Conservation (phyloP, 37 sponge, comb jelly and placozoan genomes). For the Aplysina aerophoba region DNA sequence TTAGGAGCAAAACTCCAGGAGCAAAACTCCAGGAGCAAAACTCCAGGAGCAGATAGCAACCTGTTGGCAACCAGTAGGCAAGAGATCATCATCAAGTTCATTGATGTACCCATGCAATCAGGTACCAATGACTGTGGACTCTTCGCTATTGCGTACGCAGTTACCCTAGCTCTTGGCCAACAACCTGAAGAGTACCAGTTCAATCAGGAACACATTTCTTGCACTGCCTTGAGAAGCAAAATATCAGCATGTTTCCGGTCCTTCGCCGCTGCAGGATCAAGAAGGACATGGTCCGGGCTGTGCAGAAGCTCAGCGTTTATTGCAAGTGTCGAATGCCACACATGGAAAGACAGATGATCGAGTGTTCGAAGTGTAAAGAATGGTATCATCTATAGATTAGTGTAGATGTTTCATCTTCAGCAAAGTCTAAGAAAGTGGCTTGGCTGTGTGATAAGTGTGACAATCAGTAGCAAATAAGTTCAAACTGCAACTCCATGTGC, state of each 20-base stretch:
- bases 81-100: conserved; percentile 9
- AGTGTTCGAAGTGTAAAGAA: too few species aligned
- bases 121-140: conserved; percentile 44
- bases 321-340: too few species aligned
- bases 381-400: too few species aligned
- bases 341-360: too few species aligned
- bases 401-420: too few species aligned
- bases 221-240: conserved; percentile 1
- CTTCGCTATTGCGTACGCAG: conserved; percentile 42
- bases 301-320: too few species aligned
- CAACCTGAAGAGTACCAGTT: conserved; percentile 28
- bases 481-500: too few species aligned
- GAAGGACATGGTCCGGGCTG: background rate
- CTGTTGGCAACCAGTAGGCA: background rate
- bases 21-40: too few species aligned
- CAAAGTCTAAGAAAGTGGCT: too few species aligned
- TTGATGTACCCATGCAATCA: conserved; percentile 41
- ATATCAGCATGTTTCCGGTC: conserved; percentile 19
- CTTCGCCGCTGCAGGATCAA: background rate
- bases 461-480: too few species aligned
- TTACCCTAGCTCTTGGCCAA: conserved; percentile 28
- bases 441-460: too few species aligned
- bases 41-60: background rate
- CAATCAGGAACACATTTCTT: conserved; percentile 18
- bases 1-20: background rate